Percentiles rank a stretch among this genome's conserved stretches.
phyloP scores from a whole-genome alignment of 2,797 vertebrate genomes.

The Gobio occitaniae region DNA sequence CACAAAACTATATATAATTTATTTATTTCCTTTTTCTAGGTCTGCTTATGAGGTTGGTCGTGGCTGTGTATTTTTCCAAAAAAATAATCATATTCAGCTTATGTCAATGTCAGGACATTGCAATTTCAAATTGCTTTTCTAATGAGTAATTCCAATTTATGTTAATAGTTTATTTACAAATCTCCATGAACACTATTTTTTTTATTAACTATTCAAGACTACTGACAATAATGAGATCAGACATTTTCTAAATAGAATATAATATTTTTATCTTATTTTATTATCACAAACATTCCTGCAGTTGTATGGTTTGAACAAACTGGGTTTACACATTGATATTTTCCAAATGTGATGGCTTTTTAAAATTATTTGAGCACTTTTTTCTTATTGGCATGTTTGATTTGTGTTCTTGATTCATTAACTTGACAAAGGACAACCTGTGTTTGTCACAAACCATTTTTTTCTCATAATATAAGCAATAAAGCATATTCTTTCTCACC shows the following conservation, averaged over 20 bases:
- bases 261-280: not conserved
- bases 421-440: not conserved
- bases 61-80: not conserved
- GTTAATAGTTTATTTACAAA: not conserved
- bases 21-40: no score
- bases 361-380: not conserved
- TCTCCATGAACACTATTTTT: not conserved
- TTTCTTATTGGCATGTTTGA: not conserved
- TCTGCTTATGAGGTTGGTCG: not conserved
- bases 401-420: not conserved
- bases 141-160: not conserved
- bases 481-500: not conserved
- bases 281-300: not conserved
- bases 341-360: not conserved
- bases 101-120: not conserved
- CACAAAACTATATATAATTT: no score
- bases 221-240: not conserved
- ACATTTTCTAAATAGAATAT: not conserved
- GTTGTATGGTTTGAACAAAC: not conserved
- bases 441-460: not conserved
- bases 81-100: not conserved
- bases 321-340: not conserved
- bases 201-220: not conserved
- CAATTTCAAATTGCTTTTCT: not conserved
- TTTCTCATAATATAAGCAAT: not conserved